Percentiles rank a stretch among this genome's conserved stretches.
Conservation (phyloP, 2,888 invertebrate genomes). For the Mythimna impura region DNA sequence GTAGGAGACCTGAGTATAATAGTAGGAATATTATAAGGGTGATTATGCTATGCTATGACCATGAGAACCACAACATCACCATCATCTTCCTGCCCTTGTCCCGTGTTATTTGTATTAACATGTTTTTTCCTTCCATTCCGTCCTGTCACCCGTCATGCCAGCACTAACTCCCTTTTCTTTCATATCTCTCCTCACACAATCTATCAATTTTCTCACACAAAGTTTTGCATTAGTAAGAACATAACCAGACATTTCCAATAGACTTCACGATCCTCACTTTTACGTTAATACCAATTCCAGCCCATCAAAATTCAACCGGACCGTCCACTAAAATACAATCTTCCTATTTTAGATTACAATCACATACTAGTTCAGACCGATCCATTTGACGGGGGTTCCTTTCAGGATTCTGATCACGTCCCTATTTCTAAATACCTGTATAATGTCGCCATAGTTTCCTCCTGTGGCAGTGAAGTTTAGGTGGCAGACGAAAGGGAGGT, state of each 20-base stretch:
- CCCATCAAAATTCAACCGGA: constrained; percentile 54
- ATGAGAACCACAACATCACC: background rate
- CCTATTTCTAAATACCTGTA: constrained; percentile 66
- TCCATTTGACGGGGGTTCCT: constrained; percentile 59
- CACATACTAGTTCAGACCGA: constrained; percentile 61
- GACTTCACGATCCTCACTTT: constrained; percentile 3
- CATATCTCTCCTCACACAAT: background rate
- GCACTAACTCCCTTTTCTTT: too few species aligned
- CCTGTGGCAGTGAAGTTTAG: constrained; percentile 96
- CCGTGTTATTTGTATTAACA: too few species aligned
- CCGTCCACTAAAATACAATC: constrained; percentile 55
- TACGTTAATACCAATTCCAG: constrained; percentile 33
- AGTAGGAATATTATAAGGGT: too few species aligned
- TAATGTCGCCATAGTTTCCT: constrained; percentile 90
- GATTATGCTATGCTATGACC: too few species aligned
- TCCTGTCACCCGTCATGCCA: too few species aligned
- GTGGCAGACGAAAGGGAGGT: constrained; percentile 95
- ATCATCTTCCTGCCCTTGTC: too few species aligned
- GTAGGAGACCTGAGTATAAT: too few species aligned
- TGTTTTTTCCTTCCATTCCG: too few species aligned
- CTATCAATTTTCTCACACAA: background rate
- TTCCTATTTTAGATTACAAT: constrained; percentile 64
- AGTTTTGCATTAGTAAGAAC: background rate
- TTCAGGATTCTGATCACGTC: constrained; percentile 58
- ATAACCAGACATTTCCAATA: background rate